Conservation (phyloP, 2,113 vertebrate species). For the Athene noctua region DNA sequence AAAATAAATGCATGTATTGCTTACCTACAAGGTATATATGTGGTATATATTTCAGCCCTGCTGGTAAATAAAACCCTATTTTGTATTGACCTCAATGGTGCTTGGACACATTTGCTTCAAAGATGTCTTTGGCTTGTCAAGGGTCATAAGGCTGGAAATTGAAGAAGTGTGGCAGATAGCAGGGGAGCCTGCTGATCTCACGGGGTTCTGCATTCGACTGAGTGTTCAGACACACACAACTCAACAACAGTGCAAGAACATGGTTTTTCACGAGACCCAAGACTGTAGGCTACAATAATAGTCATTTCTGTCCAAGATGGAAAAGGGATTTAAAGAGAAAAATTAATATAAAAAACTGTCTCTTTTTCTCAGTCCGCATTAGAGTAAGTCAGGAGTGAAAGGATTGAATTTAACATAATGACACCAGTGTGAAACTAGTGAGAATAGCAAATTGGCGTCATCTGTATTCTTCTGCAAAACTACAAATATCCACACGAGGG, state of each 20-base stretch:
- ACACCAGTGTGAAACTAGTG: rapidly evolving
- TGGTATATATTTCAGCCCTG: neutral
- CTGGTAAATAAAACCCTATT: neutral
- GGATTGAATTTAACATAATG: neutral
- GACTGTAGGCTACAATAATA: neutral
- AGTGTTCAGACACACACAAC: neutral
- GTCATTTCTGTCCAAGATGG: neutral
- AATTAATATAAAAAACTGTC: neutral
- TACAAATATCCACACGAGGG: slow-evolving; percentile 36
- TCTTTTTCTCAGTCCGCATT: neutral
- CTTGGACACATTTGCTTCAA: neutral
- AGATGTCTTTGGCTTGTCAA: neutral
- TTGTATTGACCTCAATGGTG: neutral
- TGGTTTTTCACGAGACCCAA: neutral
- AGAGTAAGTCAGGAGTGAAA: neutral
- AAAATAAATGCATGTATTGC: neutral
- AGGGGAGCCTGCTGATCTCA: neutral
- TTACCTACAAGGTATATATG: neutral
- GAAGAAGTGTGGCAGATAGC: neutral
- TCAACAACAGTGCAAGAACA: rapidly evolving
- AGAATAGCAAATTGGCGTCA: neutral
- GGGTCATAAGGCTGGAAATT: neutral
- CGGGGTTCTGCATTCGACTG: rapidly evolving
- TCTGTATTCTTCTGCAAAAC: neutral
- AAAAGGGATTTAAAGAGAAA: neutral